These are phyloP conservation scores for Rhopalosiphum padi DNA, from an alignment of 1,140 invertebrate species.

Conservation along the genomic window DNA sequence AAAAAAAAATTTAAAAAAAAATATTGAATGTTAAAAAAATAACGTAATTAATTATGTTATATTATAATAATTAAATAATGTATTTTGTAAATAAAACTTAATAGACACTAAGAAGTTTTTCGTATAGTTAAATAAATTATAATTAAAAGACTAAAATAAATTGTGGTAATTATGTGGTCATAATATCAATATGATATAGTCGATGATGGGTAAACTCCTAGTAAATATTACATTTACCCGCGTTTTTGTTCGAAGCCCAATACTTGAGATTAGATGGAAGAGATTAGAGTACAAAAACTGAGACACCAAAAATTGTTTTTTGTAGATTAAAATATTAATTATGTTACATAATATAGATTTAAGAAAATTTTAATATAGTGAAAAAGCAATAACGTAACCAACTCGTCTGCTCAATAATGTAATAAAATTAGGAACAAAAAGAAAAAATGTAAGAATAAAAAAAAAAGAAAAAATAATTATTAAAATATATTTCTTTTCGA, in stretches of 20 bases:
- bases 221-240: conserved; percentile 9
- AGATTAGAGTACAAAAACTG: conserved; percentile 58
- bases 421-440: conserved; percentile 32
- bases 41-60: not conserved
- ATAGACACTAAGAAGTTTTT: not conserved
- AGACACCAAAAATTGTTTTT: conserved; percentile 47
- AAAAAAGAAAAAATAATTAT: not conserved
- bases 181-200: not conserved
- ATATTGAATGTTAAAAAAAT: conserved; percentile 1
- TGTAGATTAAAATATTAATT: conserved; percentile 15
- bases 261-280: conserved; percentile 34
- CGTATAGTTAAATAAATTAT: conserved; percentile 23
- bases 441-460: not conserved
- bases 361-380: conserved; percentile 23
- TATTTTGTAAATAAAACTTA: conserved; percentile 26
- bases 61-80: not conserved
- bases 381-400: conserved; percentile 50
- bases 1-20: conserved; percentile 26
- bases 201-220: conserved; percentile 33
- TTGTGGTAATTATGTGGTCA: not conserved
- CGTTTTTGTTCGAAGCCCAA: not conserved
- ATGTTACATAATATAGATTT: conserved; percentile 12
- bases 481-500: conserved; percentile 23
- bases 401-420: conserved; percentile 35
- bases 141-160: conserved; percentile 32